phyloP scores from a whole-genome alignment of 2,113 vertebrate genomes.

The Callithrix jacchus region DNA sequence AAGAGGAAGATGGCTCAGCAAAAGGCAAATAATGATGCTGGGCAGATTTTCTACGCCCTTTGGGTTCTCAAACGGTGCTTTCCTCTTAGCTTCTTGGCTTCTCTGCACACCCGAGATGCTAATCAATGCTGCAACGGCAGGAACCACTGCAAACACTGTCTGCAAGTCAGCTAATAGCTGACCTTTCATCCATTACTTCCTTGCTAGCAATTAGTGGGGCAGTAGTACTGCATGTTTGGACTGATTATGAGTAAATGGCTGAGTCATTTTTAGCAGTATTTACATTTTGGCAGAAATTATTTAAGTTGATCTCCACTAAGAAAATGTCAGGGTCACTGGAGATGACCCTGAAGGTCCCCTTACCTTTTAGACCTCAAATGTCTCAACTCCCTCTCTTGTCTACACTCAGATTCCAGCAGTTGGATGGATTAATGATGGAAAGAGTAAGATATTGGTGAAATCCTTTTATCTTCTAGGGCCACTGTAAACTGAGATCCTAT shows the following conservation, averaged over 20 bases:
- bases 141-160: neutral
- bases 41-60: neutral
- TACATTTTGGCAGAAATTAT: neutral
- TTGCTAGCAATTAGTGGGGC: neutral
- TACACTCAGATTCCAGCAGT: neutral
- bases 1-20: conserved; percentile 13
- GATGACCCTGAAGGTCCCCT: neutral
- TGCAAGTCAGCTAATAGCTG: neutral
- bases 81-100: neutral
- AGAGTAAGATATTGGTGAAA: neutral
- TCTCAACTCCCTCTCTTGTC: neutral
- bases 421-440: neutral
- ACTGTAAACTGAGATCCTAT: neutral
- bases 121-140: neutral
- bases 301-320: neutral
- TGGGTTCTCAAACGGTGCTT: neutral
- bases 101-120: neutral
- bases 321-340: neutral
- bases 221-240: neutral
- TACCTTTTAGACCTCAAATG: neutral
- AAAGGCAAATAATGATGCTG: neutral
- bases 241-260: neutral
- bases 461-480: neutral
- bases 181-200: neutral
- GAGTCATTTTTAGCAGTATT: neutral